Evolutionary conservation across 2,888 invertebrate genomes (phyloP).

Genomic region (Pegoplata infirma): DNA sequence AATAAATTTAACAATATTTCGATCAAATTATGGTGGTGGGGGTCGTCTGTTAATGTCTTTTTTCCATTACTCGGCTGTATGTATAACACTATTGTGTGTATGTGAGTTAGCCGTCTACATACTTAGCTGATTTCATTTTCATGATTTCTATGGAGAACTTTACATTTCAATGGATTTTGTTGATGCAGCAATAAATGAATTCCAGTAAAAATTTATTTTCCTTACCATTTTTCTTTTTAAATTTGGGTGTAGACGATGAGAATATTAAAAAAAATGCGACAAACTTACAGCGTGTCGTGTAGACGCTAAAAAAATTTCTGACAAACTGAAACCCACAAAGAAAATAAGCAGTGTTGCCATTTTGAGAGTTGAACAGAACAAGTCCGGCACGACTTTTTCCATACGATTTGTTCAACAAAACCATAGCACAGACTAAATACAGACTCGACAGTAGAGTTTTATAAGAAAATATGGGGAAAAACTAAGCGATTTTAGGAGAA

Average conservation of each 20-base stretch:
- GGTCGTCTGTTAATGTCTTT: constrained; percentile 28
- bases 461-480: too few relatives aligned
- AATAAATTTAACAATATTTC: constrained; percentile 22
- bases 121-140: constrained; percentile 18
- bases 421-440: too few relatives aligned
- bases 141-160: neutral
- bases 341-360: constrained; percentile 9
- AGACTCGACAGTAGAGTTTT: too few relatives aligned
- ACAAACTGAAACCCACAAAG: constrained; percentile 48
- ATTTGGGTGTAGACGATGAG: constrained; percentile 56
- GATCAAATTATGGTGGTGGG: constrained; percentile 29
- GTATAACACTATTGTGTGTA: constrained; percentile 55
- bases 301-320: constrained; percentile 57
- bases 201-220: constrained; percentile 32
- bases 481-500: too few relatives aligned
- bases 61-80: constrained; percentile 49
- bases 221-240: constrained; percentile 57
- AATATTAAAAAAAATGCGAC: constrained; percentile 58
- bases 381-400: too few relatives aligned
- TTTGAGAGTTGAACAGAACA: too few relatives aligned
- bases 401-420: too few relatives aligned
- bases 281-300: constrained; percentile 51
- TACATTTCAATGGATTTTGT: neutral
- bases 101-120: constrained; percentile 43
- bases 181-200: neutral